A percentile compares a stretch with the other conserved stretches of the same genome.
These are phyloP conservation scores for Diachasma alloeum DNA, from an alignment of 1,140 invertebrate species.

Conservation along the genomic window DNA sequence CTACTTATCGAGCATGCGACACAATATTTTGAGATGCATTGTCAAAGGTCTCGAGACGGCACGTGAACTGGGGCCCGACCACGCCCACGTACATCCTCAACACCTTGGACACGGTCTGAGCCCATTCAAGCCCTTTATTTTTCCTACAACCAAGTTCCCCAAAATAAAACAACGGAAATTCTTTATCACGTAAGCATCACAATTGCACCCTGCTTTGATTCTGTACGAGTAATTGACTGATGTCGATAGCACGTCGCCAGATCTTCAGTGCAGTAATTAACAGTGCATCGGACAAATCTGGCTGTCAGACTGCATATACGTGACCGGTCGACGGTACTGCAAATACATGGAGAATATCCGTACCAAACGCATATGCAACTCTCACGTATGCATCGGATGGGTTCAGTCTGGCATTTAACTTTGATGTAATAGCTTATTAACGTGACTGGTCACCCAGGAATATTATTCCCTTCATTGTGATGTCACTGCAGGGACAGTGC, in stretches of 20 bases:
- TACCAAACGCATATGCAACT: neutral
- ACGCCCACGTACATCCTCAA: neutral
- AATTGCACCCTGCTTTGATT: neutral
- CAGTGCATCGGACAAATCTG: conserved; percentile 51
- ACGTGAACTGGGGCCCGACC: conserved; percentile 20
- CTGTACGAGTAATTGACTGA: neutral
- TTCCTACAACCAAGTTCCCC: neutral
- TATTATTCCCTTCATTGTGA: neutral
- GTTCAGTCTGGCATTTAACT: conserved; percentile 49
- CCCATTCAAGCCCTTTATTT: neutral
- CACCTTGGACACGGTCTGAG: neutral
- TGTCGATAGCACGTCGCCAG: conserved; percentile 10
- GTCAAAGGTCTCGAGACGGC: conserved; percentile 37
- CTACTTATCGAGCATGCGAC: conserved; percentile 39
- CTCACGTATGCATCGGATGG: conserved; percentile 50
- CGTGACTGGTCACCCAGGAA: conserved; percentile 42
- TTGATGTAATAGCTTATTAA: conserved; percentile 60
- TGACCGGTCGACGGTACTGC: conserved; percentile 10
- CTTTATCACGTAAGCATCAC: neutral
- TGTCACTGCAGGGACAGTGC: neutral
- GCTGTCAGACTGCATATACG: conserved; percentile 28
- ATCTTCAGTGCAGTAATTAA: conserved; percentile 41
- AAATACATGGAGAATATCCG: conserved; percentile 5
- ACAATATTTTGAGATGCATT: conserved; percentile 47
- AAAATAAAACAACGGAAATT: neutral